Base-by-base conservation (phyloP, 2,888 invertebrate genomes). In the Tinea semifulvella region DNA sequence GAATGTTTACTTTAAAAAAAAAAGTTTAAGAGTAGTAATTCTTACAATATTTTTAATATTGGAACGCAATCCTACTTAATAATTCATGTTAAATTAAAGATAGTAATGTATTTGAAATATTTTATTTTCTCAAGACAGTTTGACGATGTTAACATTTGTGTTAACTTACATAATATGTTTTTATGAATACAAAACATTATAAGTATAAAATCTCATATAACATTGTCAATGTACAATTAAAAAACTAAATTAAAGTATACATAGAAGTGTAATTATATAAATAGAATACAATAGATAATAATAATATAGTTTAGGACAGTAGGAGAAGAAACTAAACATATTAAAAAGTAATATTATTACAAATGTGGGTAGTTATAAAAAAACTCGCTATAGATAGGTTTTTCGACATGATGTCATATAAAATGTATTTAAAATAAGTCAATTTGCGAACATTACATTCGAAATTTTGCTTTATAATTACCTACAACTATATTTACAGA, bases 401-500 rank as follows among this genome's bases (percentile, higher is more conserved):
- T 74, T 71, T 73, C 65, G 74, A 75, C 73, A 73, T 68, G 63
- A 69, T 63, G 75, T 76, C 70, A 70, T 57, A 66, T 72, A 67
- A 72, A 68, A 65, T 75, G 68, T 75, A 74, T 72, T 22, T 40
- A 73, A 74, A 74, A 73, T 70, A 17, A 67, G 68, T 62, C 11
- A 40, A n/a, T 18, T 28, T 11, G 4, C 28, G 16, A 36, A 36
- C 5, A 36, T 8, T 2, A 3, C 22, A 40, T 22, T 4, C 22
- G 11, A 40, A 22, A 40, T 22, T 22, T 22, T 2, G 11, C n/a
- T 22, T 11, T 22, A 11, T 19, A 31, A 10, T 14, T 7, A 7
- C 25, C 43, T 69, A 70, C 51, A 48, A 45, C 70, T 76, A 76
- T 80, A 80, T 80, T 65, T 80, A 79, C 79, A 76, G 60, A 63